phyloP scores from a whole-genome alignment of 2,888 invertebrate genomes.

The Alcis repandata region DNA sequence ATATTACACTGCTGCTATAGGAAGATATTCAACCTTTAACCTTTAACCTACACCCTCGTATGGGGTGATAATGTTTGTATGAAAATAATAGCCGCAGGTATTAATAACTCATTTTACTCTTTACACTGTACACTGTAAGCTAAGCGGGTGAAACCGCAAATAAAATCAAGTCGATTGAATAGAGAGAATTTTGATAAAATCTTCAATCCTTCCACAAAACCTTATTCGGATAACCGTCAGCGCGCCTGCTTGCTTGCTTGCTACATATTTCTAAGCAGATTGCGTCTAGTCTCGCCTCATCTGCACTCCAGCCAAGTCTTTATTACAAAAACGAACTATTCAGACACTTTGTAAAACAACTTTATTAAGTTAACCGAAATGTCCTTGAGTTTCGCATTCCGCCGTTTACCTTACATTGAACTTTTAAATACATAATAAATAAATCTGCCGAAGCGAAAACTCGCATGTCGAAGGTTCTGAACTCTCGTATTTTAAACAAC shows the following conservation, averaged over 20 bases:
- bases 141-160: too few relatives aligned
- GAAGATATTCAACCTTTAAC: too few relatives aligned
- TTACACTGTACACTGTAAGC: background rate
- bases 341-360: slow-evolving; percentile 24
- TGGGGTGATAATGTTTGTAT: too few relatives aligned
- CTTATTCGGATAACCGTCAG: background rate
- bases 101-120: too few relatives aligned
- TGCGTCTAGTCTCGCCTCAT: slow-evolving; percentile 22
- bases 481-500: too few relatives aligned
- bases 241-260: background rate
- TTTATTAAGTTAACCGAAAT: slow-evolving; percentile 21
- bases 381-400: slow-evolving; percentile 13
- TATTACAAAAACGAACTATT: slow-evolving; percentile 28
- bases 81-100: too few relatives aligned
- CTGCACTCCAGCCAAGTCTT: slow-evolving; percentile 23
- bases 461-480: too few relatives aligned
- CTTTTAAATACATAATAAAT: background rate
- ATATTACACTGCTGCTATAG: too few relatives aligned
- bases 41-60: too few relatives aligned
- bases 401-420: slow-evolving; percentile 8
- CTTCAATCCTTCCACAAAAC: background rate
- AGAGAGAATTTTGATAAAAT: background rate
- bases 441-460: too few relatives aligned
- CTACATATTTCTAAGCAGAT: slow-evolving; percentile 31
- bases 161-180: too few relatives aligned